Conservation (phyloP, 2,113 vertebrate species). For the Theropithecus gelada region DNA sequence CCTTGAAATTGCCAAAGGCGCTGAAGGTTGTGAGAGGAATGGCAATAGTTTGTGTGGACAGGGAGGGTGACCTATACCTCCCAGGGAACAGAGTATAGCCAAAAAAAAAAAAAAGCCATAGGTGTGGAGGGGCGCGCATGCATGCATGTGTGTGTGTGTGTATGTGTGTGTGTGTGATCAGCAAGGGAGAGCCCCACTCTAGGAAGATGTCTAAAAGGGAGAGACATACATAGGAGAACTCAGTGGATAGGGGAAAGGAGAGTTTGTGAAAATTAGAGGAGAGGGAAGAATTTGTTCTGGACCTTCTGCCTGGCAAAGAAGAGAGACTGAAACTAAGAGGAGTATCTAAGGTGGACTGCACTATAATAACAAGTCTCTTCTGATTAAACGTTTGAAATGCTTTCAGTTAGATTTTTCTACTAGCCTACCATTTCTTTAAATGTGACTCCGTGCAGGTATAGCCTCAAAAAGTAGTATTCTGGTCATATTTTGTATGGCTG, state of each 20-base stretch:
- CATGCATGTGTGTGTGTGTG: neutral
- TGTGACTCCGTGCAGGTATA: neutral
- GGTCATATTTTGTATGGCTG: neutral
- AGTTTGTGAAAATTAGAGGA: neutral
- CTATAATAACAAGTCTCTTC: neutral
- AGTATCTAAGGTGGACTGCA: neutral
- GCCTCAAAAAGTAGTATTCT: neutral
- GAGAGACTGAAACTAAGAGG: neutral
- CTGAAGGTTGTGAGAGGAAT: neutral
- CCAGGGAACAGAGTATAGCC: neutral
- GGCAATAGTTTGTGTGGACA: no score
- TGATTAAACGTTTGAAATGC: neutral
- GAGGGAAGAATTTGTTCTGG: neutral
- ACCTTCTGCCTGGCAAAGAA: neutral
- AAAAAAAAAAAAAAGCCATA: neutral
- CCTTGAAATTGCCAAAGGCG: neutral
- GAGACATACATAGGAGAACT: neutral
- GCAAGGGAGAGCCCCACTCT: neutral
- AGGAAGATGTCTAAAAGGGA: neutral
- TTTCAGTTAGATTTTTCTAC: neutral
- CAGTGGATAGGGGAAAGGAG: neutral
- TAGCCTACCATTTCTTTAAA: neutral
- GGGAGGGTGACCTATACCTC: neutral
- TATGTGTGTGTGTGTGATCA: neutral
- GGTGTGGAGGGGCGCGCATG: neutral